Conservation (phyloP, 1,140 invertebrate genomes). For the Aricia agestis region DNA sequence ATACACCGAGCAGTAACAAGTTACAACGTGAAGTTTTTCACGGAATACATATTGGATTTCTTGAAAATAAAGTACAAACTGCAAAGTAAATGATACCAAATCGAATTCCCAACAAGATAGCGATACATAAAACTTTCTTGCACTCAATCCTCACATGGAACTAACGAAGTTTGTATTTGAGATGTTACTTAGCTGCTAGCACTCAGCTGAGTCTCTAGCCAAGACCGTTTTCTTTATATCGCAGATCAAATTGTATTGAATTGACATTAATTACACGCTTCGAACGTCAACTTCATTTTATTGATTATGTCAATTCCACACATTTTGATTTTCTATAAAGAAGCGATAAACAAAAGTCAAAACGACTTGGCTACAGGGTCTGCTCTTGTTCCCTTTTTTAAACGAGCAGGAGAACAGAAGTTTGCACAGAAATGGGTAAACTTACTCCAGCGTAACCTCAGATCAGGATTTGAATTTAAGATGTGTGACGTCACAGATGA, state of each 20-base stretch:
- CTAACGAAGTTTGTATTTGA: constrained; percentile 15
- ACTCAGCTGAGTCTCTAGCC: background rate
- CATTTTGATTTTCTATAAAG: too few species aligned
- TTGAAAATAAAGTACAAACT: background rate
- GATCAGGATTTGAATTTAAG: background rate
- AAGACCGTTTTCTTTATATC: too few species aligned
- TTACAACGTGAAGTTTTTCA: background rate
- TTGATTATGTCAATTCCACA: too few species aligned
- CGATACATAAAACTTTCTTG: constrained; percentile 12
- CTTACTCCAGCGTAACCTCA: background rate
- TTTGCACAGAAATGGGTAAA: background rate
- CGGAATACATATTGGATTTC: background rate
- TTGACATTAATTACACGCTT: too few species aligned
- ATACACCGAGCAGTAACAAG: background rate
- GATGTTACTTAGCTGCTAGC: background rate
- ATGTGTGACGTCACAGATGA: background rate
- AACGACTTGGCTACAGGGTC: too few species aligned
- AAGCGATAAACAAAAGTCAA: too few species aligned
- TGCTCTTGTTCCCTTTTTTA: background rate
- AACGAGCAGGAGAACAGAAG: background rate
- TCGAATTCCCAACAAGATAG: constrained; percentile 7
- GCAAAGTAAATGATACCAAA: constrained; percentile 14
- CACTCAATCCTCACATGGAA: constrained; percentile 11
- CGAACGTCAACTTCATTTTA: too few species aligned
- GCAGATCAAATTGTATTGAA: too few species aligned